Percentiles rank a stretch among this genome's conserved stretches.
These are phyloP conservation scores for Clepsis dumicolana DNA, from an alignment of 2,888 invertebrate genomes.

Conservation along the genomic window DNA sequence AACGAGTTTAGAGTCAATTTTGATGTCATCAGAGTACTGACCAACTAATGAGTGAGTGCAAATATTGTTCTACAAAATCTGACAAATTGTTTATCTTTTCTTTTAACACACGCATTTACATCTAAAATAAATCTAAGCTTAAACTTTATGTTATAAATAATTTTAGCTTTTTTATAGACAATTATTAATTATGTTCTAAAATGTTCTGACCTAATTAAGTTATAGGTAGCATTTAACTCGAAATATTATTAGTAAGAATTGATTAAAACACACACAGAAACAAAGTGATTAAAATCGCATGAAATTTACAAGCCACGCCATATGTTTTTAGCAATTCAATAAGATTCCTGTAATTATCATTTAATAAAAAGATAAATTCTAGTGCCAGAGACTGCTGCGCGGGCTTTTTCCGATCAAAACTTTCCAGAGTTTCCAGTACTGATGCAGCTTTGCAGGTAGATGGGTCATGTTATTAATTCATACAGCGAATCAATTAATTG, in stretches of 20 bases:
- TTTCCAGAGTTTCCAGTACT: constrained; percentile 32
- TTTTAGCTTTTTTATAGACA: no score
- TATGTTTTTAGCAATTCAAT: constrained; percentile 17
- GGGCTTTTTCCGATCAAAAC: constrained; percentile 22
- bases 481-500: background rate
- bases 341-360: constrained; percentile 17
- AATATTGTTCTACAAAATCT: background rate
- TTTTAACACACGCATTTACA: background rate
- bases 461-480: background rate
- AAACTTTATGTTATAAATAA: no score
- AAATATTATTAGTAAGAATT: no score
- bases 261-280: background rate
- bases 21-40: constrained; percentile 21
- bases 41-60: constrained; percentile 15
- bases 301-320: background rate
- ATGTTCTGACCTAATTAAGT: no score
- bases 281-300: background rate
- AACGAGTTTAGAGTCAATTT: constrained; percentile 29
- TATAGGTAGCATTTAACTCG: no score
- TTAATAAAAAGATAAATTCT: constrained; percentile 28
- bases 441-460: background rate
- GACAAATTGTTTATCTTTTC: background rate
- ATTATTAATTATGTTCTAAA: no score
- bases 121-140: no score
- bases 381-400: background rate